These are phyloP conservation scores for Centropus unirufus DNA, from an alignment of 2,113 vertebrate species.

Conservation along the genomic window DNA sequence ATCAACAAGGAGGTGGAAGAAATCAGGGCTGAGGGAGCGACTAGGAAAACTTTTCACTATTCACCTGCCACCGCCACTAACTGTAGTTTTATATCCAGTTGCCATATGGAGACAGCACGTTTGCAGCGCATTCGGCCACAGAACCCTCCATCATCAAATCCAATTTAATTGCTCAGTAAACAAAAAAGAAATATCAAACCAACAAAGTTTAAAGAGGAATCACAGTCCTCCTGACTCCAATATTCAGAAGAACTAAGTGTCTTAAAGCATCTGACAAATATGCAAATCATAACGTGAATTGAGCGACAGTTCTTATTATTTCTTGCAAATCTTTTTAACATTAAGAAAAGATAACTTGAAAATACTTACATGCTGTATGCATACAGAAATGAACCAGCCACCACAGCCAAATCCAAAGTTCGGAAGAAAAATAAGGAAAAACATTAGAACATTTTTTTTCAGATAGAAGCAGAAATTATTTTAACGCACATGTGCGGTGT, in stretches of 20 bases:
- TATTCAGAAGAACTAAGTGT: background rate
- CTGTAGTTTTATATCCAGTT: background rate
- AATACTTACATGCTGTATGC: slow-evolving; percentile 84
- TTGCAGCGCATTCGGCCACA: background rate
- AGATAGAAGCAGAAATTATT: background rate
- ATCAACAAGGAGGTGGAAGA: background rate
- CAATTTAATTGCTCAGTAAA: background rate
- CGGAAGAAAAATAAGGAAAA: slow-evolving; percentile 43
- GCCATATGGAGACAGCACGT: background rate
- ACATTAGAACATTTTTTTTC: slow-evolving; percentile 11
- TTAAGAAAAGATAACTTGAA: slow-evolving; percentile 10
- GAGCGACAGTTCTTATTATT: background rate
- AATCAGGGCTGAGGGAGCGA: background rate
- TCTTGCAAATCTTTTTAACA: background rate
- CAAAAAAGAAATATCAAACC: background rate
- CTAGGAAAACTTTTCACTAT: background rate
- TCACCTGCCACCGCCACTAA: background rate
- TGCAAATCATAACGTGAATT: background rate
- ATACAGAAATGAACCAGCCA: slow-evolving; percentile 15
- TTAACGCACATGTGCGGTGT: background rate
- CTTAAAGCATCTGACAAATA: background rate
- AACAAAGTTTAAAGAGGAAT: background rate
- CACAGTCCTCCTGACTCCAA: background rate
- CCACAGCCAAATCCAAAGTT: slow-evolving; percentile 34
- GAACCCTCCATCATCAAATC: background rate